These are phyloP conservation scores for Pantelozetes paolii DNA, from an alignment of 2,888 invertebrate genomes.

Conservation along the genomic window DNA sequence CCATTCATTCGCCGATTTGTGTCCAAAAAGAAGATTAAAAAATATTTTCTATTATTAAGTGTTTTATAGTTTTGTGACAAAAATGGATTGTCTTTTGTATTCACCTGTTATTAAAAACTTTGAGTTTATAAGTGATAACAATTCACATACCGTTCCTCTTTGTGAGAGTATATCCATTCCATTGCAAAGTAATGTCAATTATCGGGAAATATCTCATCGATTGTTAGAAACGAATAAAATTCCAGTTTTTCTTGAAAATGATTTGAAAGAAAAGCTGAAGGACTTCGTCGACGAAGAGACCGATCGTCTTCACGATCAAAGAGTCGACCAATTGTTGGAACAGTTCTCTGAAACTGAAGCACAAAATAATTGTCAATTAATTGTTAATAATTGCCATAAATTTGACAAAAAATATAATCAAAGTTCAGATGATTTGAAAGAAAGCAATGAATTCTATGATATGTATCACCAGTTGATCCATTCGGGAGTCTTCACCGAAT, in stretches of 20 bases:
- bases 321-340: conserved; percentile 1
- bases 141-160: not conserved
- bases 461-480: conserved; percentile 77
- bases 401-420: not conserved
- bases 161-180: conserved; percentile 36
- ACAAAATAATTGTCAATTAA: not conserved
- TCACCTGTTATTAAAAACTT: not conserved
- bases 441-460: conserved; percentile 50
- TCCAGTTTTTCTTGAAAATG: conserved; percentile 65
- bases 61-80: not conserved
- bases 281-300: conserved; percentile 36
- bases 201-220: conserved; percentile 64
- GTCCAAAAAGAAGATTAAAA: not conserved
- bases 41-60: not conserved
- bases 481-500: conserved; percentile 74
- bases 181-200: conserved; percentile 54
- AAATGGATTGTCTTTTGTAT: conserved; percentile 29
- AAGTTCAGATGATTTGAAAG: not conserved
- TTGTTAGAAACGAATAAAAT: conserved; percentile 65
- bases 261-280: conserved; percentile 52
- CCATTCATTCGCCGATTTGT: conserved; percentile 37
- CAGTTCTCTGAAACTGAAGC: not conserved
- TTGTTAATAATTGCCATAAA: conserved; percentile 15
- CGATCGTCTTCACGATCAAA: conserved; percentile 35
- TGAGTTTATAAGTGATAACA: not conserved